Evolutionary conservation across 1,140 invertebrate species (phyloP).

Genomic region (Varroa destructor): DNA sequence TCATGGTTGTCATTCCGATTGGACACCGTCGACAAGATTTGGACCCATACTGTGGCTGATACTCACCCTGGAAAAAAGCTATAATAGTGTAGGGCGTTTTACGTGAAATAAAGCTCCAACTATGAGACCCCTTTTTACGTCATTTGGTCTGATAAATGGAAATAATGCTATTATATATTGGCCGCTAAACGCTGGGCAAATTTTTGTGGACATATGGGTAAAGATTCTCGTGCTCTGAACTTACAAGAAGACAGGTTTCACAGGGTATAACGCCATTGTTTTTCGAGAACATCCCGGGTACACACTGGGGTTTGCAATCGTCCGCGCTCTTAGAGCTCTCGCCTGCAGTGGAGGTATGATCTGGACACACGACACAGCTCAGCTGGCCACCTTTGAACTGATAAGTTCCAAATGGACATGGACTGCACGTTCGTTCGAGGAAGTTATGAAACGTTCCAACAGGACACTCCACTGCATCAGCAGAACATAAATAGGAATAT

Average conservation of each 20-base stretch:
- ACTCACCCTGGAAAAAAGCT: constrained; percentile 42
- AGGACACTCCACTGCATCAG: constrained; percentile 49
- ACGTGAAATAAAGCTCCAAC: no score
- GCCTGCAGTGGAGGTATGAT: constrained; percentile 48
- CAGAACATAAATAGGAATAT: no score
- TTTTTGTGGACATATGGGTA: no score
- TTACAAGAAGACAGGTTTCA: constrained; percentile 45
- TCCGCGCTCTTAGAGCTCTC: constrained; percentile 45
- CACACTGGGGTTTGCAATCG: constrained; percentile 49
- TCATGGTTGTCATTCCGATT: constrained; percentile 45
- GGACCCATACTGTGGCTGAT: constrained; percentile 50
- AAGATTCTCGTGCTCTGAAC: background rate
- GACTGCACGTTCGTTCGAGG: constrained; percentile 44
- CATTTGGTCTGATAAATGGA: no score
- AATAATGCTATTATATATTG: no score
- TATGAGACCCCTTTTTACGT: no score
- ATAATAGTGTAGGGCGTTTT: background rate
- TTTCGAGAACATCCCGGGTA: constrained; percentile 44
- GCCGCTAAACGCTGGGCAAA: no score
- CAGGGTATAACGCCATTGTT: constrained; percentile 47
- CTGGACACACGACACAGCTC: constrained; percentile 49
- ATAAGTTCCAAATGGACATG: constrained; percentile 50
- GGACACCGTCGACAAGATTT: constrained; percentile 48
- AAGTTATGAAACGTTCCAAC: constrained; percentile 52
- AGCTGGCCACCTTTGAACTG: constrained; percentile 47